Evolutionary conservation across 2,888 invertebrate species (phyloP).

Genomic region (Thereva unica): DNA sequence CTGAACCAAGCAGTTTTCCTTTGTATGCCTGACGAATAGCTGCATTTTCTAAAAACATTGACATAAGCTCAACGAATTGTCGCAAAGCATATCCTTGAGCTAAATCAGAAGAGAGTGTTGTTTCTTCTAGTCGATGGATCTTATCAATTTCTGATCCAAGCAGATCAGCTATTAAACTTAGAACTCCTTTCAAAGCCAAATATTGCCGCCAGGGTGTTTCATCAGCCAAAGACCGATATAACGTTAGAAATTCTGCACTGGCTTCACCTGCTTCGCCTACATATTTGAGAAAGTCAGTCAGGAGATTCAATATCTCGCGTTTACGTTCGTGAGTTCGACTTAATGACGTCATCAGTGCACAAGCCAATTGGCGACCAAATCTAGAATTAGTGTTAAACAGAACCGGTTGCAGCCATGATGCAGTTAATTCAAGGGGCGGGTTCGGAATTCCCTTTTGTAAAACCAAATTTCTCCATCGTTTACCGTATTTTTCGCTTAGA

Average conservation of each 20-base stretch:
- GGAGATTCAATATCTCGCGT: conserved; percentile 77
- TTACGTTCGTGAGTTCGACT: conserved; percentile 72
- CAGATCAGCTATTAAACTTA: conserved; percentile 81
- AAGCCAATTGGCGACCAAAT: conserved; percentile 85
- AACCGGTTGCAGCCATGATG: conserved; percentile 86
- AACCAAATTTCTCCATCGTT: conserved; percentile 65
- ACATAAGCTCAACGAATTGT: conserved; percentile 84
- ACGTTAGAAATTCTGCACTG: conserved; percentile 84
- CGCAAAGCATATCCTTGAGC: conserved; percentile 93
- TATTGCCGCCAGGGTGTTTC: conserved; percentile 93
- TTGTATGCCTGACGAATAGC: conserved; percentile 90
- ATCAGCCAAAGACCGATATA: conserved; percentile 83
- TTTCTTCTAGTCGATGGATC: conserved; percentile 86
- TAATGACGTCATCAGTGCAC: conserved; percentile 83
- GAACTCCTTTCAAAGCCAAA: conserved; percentile 83
- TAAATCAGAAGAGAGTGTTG: conserved; percentile 89
- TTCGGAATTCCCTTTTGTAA: conserved; percentile 51
- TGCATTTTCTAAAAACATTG: conserved; percentile 84
- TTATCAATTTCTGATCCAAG: conserved; percentile 88
- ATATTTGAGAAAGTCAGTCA: conserved; percentile 87
- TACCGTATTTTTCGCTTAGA: conserved; percentile 75
- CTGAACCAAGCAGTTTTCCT: conserved; percentile 74
- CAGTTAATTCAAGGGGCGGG: conserved; percentile 62
- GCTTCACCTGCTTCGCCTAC: conserved; percentile 88
- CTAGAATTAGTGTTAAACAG: conserved; percentile 91